Percentiles rank a stretch among this genome's conserved stretches.
Conservation (phyloP, 2,113 vertebrate species). For the Catagonus wagneri region DNA sequence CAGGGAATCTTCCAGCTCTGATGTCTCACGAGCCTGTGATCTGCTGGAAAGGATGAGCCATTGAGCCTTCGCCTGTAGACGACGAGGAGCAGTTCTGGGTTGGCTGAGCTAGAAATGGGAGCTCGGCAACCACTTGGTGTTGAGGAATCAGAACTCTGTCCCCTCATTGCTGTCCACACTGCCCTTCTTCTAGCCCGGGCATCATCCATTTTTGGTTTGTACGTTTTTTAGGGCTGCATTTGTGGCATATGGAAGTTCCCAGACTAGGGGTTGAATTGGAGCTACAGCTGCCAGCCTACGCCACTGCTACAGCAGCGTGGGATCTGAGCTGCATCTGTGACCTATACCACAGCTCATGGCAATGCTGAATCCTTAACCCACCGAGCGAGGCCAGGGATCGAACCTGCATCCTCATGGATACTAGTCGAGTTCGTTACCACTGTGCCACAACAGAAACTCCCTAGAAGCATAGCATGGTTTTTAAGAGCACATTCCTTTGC, state of each 20-base stretch:
- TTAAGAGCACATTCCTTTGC: neutral
- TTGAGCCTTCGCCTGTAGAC: neutral
- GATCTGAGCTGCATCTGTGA: too few relatives aligned
- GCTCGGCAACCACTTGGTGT: neutral
- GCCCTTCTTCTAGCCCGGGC: neutral
- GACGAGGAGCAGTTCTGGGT: neutral
- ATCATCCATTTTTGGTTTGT: neutral
- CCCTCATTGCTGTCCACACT: neutral
- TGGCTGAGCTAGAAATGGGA: neutral
- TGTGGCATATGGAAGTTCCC: too few relatives aligned
- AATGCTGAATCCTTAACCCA: too few relatives aligned
- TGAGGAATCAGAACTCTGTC: neutral
- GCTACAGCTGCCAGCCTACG: too few relatives aligned
- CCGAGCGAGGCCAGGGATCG: too few relatives aligned
- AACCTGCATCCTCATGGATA: too few relatives aligned
- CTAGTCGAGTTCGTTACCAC: too few relatives aligned
- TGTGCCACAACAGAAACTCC: too few relatives aligned
- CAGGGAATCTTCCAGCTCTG: neutral
- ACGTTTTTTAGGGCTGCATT: too few relatives aligned
- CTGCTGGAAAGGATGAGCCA: neutral
- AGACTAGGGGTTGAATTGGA: too few relatives aligned
- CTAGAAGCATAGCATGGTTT: neutral
- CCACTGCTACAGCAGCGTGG: too few relatives aligned
- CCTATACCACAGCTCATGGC: too few relatives aligned
- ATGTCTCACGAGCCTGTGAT: neutral